phyloP scores from a whole-genome alignment of 1,140 invertebrate species.

The Drosophila pseudoobscura region DNA sequence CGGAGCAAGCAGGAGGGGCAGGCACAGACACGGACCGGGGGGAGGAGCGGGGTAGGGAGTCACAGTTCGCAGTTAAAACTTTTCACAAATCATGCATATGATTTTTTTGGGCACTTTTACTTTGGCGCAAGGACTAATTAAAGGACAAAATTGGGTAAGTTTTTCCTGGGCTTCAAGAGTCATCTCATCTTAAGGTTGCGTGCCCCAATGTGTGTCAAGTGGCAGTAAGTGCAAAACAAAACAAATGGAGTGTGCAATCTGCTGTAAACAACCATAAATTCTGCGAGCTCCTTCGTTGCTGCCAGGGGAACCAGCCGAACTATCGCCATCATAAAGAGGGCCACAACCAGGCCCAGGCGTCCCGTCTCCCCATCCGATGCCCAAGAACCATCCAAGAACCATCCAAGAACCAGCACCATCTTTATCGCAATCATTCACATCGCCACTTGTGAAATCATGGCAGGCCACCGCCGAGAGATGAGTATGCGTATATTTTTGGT shows the following conservation, averaged over 20 bases:
- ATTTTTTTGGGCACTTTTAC: conserved; percentile 56
- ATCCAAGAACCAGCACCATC: conserved; percentile 32
- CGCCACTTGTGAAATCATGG: conserved; percentile 72
- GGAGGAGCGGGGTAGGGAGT: neutral
- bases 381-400: conserved; percentile 15
- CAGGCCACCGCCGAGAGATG: conserved; percentile 9
- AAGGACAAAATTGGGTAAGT: conserved; percentile 45
- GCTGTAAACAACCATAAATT: conserved; percentile 81
- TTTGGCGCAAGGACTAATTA: conserved; percentile 44
- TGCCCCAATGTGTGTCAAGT: conserved; percentile 68
- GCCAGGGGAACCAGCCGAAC: conserved; percentile 41
- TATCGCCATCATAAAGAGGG: conserved; percentile 65
- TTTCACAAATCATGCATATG: conserved; percentile 80
- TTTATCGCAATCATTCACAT: conserved; percentile 78
- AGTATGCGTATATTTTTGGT: conserved; percentile 39
- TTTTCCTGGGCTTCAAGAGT: conserved; percentile 36
- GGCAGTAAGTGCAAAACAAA: conserved; percentile 75
- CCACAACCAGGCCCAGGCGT: neutral
- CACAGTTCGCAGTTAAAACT: conserved; percentile 57
- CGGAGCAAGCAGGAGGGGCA: neutral
- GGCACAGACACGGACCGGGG: neutral
- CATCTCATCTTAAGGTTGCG: conserved; percentile 38
- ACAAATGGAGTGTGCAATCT: conserved; percentile 82
- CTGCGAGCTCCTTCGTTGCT: conserved; percentile 34
- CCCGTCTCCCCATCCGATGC: conserved; percentile 11